These are phyloP conservation scores for Rhaphigaster nebulosa DNA, from an alignment of 2,888 invertebrate species.

Conservation along the genomic window DNA sequence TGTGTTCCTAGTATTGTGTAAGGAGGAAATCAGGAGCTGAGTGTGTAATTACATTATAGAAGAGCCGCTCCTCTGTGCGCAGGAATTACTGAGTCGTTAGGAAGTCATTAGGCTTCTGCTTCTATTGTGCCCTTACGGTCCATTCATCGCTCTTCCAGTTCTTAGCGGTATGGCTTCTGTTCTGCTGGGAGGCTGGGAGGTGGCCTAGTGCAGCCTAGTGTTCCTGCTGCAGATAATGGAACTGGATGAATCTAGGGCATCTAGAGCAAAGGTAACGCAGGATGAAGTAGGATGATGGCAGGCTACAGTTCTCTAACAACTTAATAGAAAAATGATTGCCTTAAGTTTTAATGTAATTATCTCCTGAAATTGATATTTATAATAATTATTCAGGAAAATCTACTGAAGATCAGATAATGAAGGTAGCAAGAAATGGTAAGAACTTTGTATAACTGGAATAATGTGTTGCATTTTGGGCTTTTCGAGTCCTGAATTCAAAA, in stretches of 20 bases:
- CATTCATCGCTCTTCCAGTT: slow-evolving; percentile 46
- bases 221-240: not conserved
- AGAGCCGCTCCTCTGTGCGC: slow-evolving; percentile 7
- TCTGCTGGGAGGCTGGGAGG: not conserved
- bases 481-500: no score
- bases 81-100: slow-evolving; percentile 53
- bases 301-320: no score
- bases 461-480: no score
- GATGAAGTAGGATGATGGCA: no score
- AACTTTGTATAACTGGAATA: no score
- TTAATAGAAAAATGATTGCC: no score
- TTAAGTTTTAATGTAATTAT: no score
- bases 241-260: not conserved
- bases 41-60: slow-evolving; percentile 51
- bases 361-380: no score
- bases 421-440: no score
- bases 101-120: slow-evolving; percentile 52
- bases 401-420: no score
- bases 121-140: slow-evolving; percentile 23
- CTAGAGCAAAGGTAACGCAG: not conserved
- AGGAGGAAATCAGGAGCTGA: slow-evolving; percentile 52
- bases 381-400: no score
- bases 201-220: not conserved
- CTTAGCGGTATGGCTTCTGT: slow-evolving; percentile 16
- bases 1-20: slow-evolving; percentile 53